Base-by-base conservation (phyloP, 2,113 vertebrate species). In the Clarias gariepinus region DNA sequence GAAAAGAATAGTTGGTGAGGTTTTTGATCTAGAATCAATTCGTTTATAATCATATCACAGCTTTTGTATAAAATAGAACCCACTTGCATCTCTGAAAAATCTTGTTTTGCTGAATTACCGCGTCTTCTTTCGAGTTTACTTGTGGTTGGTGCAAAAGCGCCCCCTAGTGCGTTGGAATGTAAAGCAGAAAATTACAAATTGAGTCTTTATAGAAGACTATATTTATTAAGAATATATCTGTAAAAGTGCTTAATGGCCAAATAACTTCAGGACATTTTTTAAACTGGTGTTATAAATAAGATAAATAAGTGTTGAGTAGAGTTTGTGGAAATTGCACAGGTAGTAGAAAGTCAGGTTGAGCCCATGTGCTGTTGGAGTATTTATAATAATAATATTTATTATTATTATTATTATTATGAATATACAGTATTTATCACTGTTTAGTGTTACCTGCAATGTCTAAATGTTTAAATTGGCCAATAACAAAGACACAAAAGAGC, bases 401-500 rank as follows among this genome's bases (percentile, higher is more conserved):
- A 41, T 41, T 47, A 47, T 47, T 47, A 47, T 47, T 47, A 47
- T 47, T 47, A 47, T 47, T 47, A 47, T 47, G 0, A 47, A 8
- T 47, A 47, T 80, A 55, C 2, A 33, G 1, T 85, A 19, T 57
- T 53, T 60, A 2, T 25, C 55, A 21, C 33, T 13, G 1, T 74
- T 71, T 21, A 33, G 25, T 33, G 64, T 86, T 28, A 21, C 21
- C 33, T 69, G 41, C 60, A 30, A 3, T 68, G 12, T 79, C 88
- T 81, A 86, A 66, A 30, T n/a, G 30, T 21, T 85, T 64, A 73
- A 41, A 57, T n/a, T 58, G 85, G 85, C 64, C n/a, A 64, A 41
- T 61, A 53, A 84, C 83, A 19, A 86, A 41, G 79, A 61, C 23
- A 83, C n/a, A 86, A 58, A 47, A 84, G 86, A 89, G 78, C 85